Evolutionary conservation across 2,113 vertebrate species (phyloP), one percentile per base, ranked within the genome.

Genomic region (Baryphthengus martii): DNA sequence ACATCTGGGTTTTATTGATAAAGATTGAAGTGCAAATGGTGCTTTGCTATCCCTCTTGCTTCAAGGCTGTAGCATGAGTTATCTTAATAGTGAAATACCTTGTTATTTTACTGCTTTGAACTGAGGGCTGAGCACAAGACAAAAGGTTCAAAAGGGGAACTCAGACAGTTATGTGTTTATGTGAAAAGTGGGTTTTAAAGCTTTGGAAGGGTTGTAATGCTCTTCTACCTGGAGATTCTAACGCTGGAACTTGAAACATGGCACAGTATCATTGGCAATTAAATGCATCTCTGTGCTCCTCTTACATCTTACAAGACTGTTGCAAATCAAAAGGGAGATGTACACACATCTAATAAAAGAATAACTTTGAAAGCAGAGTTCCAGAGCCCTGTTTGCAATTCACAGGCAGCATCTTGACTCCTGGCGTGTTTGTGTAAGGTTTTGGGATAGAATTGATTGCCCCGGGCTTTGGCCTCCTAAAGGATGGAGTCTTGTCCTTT

Each of bases 211-310:
- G 31, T 82, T 90, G 85, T 84, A 81, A 93, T 94, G 85, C 88
- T 87, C 86, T 85, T 87, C 80, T 88, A 50, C 93, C 92, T 89
- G 85, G 77, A 88, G 81, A 88, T 92, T 90, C 84, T 95, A 96
- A 93, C 87, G 93, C 79, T 62, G 88, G 19, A 88, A 75, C 92
- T 93, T 96, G 95, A 96, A 96, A 92, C 61, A 14, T 37, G 71
- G 71, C 79, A 66, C 85, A 73, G 67, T 79, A 92, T 93, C 91
- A 75, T 88, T 93, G 95, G 93, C 95, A 96, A 94, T 95, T 94
- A 96, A 94, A 79, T 44, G 85, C 3, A 8, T 45, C 90, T 80
- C 49, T 85, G 84, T 58, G 33, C 58, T 90, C 37, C 82, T 88
- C 74, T 83, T 94, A 55, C 83, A 94, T 74, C 93, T 91, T 84